Evolutionary conservation across 2,113 vertebrate species (phyloP), one percentile per base, ranked within the genome.

Genomic region (Ammodytes dubius): DNA sequence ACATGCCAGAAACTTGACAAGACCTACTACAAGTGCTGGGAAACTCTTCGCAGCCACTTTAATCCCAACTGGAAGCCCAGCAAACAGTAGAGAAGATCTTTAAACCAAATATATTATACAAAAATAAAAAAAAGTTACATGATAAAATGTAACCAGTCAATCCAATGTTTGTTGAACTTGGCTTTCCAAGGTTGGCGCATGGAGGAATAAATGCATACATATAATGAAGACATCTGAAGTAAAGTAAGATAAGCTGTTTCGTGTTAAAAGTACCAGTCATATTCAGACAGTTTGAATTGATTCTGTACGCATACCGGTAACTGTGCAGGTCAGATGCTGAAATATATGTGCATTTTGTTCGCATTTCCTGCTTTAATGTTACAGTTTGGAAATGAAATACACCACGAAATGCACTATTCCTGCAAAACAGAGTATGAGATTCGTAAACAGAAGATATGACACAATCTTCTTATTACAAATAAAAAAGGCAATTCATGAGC

Each of bases 1-100:
- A 96, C 95, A 1, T 98, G 96, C 80, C 93, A 92, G 4, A 86
- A 93, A 81, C 93, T 99, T 54, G 98, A 99, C 86, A 97, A 96
- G 90, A 97, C 81, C 89, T 99, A 99, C 91, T 96, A 97, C 91
- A 95, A 96, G 74, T 99, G 98, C 89, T 99, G 98, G 98, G 97
- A 98, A 78, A 53, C 91, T 43, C 95, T 99, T 58, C 95, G 90
- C 89, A 99, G 95, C 71, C 96, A 97, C 90, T 99, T 99, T 84
- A 95, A 96, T 37, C 96, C 96, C n/a, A 95, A 93, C 52, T 93
- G 88, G 94, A 97, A 95, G 86, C 95, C 93, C 14, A 89, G 77
- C 72, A 91, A 90, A 84, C 87, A 94, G 76, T 93, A 92, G 77
- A 14, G 49, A 57, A 56, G 13, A 39, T 15, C 59, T 37, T 3